Evolutionary conservation across 2,888 invertebrate species (phyloP), one percentile per base, ranked within the genome.

Genomic region (Aphrophora alni): DNA sequence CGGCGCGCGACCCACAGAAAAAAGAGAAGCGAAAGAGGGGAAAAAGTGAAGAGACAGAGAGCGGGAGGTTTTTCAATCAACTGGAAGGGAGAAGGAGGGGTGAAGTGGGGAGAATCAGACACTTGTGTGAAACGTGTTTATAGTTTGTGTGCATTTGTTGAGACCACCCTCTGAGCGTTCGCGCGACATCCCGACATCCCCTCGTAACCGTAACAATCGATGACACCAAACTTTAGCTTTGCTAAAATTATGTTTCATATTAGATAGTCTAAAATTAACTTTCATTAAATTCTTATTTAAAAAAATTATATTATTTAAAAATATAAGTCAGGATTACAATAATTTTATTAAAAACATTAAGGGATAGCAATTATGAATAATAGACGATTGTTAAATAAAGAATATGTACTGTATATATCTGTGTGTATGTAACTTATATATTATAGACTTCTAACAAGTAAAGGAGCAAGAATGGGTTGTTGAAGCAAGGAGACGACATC

Each of bases 131-230:
- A 74, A 68, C 73, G 59, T 74, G 78, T 79, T 59, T 68, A 74
- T 79, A 79, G 78, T 79, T 79, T 79, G 78, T 79, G 78, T 79
- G 78, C 78, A 79, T 79, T 79, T 74, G 78, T 72, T 27, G 74
- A 79, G 78, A 79, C 78, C 78, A 78, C 78, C 78, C 78, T 73
- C 73, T 38, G 78, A 73, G 74, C 69, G 68, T 38, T 77, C 33
- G 38, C 69, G 59, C 38, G 70, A 33, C 70, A 71, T 28, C 27
- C 27, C 71, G n/a, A n/a, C n/a, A n/a, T n/a, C n/a, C n/a, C n/a
- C n/a, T n/a, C 33, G n/a, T 71, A 71, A 71, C 27, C 27, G 71
- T 71, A 33, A 27, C 28, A 33, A 71, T 26, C 33, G 27, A 71
- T 27, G 33, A 26, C 71, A 26, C 24, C 21, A 71, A 28, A 71